Base-by-base conservation (phyloP, 2,888 invertebrate genomes). In the Melipona beecheii region DNA sequence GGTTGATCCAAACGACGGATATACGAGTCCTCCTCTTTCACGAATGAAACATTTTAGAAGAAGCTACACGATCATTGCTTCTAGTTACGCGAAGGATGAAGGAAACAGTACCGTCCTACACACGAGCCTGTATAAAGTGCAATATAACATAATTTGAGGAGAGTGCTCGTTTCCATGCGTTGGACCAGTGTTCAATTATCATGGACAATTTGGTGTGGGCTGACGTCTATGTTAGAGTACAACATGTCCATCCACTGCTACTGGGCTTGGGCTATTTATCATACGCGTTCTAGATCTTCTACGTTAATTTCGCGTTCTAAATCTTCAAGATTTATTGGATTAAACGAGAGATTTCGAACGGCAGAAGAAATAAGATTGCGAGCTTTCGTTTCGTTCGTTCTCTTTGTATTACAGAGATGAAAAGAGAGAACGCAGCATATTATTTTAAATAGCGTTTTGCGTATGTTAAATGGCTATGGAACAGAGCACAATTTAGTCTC, bases 121-220 rank as follows among this genome's bases (percentile, higher is more conserved):
- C 75, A 9, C 17, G 6, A 50, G 49, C 19, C 66, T 56, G 19
- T 56, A 81, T 69, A 49, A 49, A 58, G 64, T 60, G 70, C 75
- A 78, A 84, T 78, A 36, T 58, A 75, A 71, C 36, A 54, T 76
- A 69, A 75, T 86, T 83, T 50, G 70, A 69, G 66, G 58, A 58
- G 65, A 85, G 71, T 62, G 73, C 81, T 88, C 83, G 81, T 82
- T 80, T 83, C 85, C 79, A 82, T 86, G 68, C 79, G 64, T 91
- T 78, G 84, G 86, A 84, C 84, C 89, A 86, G 89, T 90, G 86
- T 91, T 91, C 91, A 91, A 89, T 91, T 86, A 90, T 91, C 91
- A 94, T 94, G 93, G 92, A 94, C 92, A 93, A 93, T 94, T 93
- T 94, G 94, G 93, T 94, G 94, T 94, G 94, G 94, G 94, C 94